phyloP scores from a whole-genome alignment of 1,140 invertebrate species.

The Heliconius hermathena region DNA sequence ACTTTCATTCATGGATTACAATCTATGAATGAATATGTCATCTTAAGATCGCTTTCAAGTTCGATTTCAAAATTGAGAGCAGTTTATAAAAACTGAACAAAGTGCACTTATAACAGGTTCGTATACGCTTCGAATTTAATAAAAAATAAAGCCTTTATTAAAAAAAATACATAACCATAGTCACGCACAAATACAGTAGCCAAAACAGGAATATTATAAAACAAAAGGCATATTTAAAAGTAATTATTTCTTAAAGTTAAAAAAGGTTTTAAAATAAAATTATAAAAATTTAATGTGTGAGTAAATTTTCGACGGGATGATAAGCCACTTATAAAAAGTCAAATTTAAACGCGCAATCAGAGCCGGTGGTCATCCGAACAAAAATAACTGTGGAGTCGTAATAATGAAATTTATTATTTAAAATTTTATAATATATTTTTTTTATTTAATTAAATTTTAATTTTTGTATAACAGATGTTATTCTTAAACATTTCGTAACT shows the following conservation, averaged over 20 bases:
- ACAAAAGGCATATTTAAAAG: slow-evolving; percentile 15
- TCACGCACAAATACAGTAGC: neutral
- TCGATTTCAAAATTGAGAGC: neutral
- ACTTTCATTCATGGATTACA: neutral
- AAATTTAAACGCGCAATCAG: slow-evolving; percentile 58
- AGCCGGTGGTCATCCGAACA: slow-evolving; percentile 24
- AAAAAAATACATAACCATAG: neutral
- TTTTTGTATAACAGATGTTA: neutral
- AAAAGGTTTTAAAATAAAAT: slow-evolving; percentile 25
- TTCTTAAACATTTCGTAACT: neutral
- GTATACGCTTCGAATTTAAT: no score
- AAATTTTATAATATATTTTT: neutral
- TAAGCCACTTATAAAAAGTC: slow-evolving; percentile 67
- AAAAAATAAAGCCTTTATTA: neutral
- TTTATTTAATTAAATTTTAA: neutral
- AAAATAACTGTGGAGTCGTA: slow-evolving; percentile 10
- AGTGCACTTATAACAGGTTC: no score
- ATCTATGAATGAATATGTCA: neutral
- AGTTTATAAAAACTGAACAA: no score
- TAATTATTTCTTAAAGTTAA: slow-evolving; percentile 4
- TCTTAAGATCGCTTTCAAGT: neutral
- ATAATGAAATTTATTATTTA: neutral
- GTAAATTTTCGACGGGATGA: slow-evolving; percentile 47
- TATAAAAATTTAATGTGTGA: slow-evolving; percentile 32
- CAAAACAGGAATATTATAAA: neutral